A percentile compares a stretch with the other conserved stretches of the same genome.
Conservation (phyloP, 2,113 vertebrate species). For the Irena cyanogastra region DNA sequence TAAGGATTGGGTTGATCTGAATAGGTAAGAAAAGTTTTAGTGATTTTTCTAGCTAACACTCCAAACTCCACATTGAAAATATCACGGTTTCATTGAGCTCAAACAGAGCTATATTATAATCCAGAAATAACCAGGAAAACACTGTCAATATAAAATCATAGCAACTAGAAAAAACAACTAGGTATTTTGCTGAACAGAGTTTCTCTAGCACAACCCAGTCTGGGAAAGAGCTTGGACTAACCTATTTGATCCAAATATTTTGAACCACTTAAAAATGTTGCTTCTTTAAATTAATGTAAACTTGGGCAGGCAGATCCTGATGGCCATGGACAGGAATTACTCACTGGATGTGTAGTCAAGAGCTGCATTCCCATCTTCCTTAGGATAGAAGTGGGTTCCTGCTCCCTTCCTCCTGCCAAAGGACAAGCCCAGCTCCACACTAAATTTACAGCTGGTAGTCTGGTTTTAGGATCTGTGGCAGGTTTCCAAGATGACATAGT, state of each 20-base stretch:
- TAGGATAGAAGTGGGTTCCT: not conserved
- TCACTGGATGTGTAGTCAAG: rapidly evolving
- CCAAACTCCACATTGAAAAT: not conserved
- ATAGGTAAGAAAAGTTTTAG: not conserved
- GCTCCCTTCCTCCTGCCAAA: not conserved
- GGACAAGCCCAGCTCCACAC: not conserved
- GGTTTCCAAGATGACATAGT: not conserved
- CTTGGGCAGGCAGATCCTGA: not conserved
- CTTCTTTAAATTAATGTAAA: not conserved
- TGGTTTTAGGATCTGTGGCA: not conserved
- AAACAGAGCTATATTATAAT: not conserved
- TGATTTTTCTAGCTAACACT: not conserved
- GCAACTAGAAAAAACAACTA: not conserved
- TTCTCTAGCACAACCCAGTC: not conserved
- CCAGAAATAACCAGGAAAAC: not conserved
- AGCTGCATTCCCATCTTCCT: not conserved
- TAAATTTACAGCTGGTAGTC: not conserved
- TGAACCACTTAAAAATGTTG: not conserved
- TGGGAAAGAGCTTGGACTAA: not conserved
- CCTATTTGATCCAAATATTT: not conserved
- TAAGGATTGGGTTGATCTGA: not conserved
- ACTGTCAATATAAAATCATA: not conserved
- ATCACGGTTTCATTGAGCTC: not conserved
- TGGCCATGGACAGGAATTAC: rapidly evolving
- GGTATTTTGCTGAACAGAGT: not conserved